Evolutionary conservation across 35 echinoderm and acorn worm genomes (phyloP), one percentile per base, ranked within the genome.

Genomic region (Strongylocentrotus purpuratus): DNA sequence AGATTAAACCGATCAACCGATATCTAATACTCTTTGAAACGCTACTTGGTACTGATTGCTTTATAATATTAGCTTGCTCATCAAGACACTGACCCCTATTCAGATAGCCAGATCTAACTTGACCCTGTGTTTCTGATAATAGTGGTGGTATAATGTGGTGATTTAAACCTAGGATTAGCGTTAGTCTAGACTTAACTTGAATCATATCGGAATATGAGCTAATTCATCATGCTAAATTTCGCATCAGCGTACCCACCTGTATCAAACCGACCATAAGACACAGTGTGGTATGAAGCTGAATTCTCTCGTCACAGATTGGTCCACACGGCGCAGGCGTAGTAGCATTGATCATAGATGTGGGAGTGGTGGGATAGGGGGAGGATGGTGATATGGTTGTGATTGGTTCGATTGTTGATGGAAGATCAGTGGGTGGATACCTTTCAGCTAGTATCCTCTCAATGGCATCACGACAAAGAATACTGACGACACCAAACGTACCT

Each of bases 211-310:
- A 41, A 41, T 41, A 41, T 41, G 35, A 3, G 35, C 35, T 41
- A 3, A 41, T 41, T 41, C 35, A 41, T 41, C 3, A 1, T 41
- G 35, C 35, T 41, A 1, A 3, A 41, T 41, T 41, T 41, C 35
- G 35, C 3, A 41, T 41, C 3, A 41, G 35, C 35, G n/a, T 78
- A 78, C 48, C 28, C 17, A 58, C 91, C 47, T 93, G 91, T 28
- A 93, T 93, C n/a, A 93, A 46, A n/a, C 91, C 91, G 48, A 93
- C 91, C 31, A 93, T 33, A 17, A 93, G 91, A 31, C 91, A 93
- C n/a, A 93, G 48, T 20, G 91, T 32, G n/a, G 91, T 58, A 93
- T 93, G 91, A 48, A 93, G 10, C 31, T 93, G 32, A 31, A 93
- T 11, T 46, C 91, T 93, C 46, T 93, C 91, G 17, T 50, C 33